Percentiles rank a stretch among this genome's conserved stretches.
Conservation (phyloP, 1,140 invertebrate genomes). For the Drosophila nasuta region DNA sequence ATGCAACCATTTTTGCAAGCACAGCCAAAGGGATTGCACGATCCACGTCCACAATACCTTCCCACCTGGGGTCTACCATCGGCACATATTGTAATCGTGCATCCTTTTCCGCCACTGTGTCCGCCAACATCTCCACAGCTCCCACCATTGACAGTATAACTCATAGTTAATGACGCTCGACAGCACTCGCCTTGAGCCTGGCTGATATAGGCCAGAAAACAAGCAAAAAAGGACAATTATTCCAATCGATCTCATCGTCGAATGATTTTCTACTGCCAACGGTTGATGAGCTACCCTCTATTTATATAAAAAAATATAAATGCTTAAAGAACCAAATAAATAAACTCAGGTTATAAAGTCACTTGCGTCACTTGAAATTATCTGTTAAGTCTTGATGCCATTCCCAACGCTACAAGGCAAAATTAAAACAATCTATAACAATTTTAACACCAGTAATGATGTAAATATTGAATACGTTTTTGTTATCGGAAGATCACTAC, state of each 20-base stretch:
- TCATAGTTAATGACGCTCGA: background rate
- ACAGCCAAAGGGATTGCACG: constrained; percentile 32
- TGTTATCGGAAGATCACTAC: too few species aligned
- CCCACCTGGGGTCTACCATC: constrained; percentile 20
- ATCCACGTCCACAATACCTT: constrained; percentile 25
- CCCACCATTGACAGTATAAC: background rate
- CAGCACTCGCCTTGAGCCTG: constrained; percentile 6
- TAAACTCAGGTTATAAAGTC: too few species aligned
- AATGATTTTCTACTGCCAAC: background rate
- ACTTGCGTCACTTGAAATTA: too few species aligned
- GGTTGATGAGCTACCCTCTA: too few species aligned
- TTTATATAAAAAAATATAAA: too few species aligned
- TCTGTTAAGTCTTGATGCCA: too few species aligned
- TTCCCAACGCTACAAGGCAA: too few species aligned
- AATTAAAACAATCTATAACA: too few species aligned
- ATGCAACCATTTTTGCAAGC: constrained; percentile 19
- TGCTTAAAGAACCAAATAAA: too few species aligned
- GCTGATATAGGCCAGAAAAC: constrained; percentile 2
- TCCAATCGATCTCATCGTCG: constrained; percentile 5
- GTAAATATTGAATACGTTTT: too few species aligned
- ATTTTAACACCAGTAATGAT: too few species aligned
- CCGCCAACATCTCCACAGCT: constrained; percentile 13
- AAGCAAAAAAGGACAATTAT: constrained; percentile 1
- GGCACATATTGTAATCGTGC: constrained; percentile 21
- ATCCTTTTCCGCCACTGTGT: background rate